Evolutionary conservation across 35 echinoderm and acorn worm species (phyloP).

Genomic region (Ophiothrix spiculata): DNA sequence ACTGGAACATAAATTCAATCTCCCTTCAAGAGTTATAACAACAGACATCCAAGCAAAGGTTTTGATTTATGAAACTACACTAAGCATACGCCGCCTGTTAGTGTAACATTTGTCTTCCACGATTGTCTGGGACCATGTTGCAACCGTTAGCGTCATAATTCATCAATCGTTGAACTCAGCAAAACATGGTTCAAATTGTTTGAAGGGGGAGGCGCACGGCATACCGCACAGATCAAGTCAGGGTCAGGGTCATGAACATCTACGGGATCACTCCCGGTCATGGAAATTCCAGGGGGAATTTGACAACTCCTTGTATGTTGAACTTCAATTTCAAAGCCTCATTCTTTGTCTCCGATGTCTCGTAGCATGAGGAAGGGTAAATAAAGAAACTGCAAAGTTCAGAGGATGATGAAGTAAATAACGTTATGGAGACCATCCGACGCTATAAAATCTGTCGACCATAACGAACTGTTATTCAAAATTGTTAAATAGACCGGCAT

Average conservation of each 20-base stretch:
- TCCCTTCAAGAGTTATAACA: too few species aligned
- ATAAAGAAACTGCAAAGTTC: background rate
- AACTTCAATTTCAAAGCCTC: background rate
- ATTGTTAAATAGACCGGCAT: background rate
- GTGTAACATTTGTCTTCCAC: background rate
- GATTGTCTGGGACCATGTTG: background rate
- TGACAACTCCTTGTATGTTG: background rate
- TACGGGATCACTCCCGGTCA: background rate
- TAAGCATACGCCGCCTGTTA: background rate
- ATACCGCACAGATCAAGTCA: background rate
- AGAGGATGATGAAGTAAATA: background rate
- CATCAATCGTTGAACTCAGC: background rate
- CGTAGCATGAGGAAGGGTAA: background rate
- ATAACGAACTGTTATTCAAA: background rate
- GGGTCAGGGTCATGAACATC: slow-evolving; percentile 11
- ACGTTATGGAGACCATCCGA: background rate
- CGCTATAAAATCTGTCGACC: background rate
- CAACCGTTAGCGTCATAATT: background rate
- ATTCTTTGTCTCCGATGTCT: background rate
- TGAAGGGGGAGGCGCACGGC: background rate
- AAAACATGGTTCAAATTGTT: background rate
- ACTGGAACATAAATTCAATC: too few species aligned
- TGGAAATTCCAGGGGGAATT: background rate
- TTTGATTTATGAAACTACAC: too few species aligned
- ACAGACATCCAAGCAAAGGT: too few species aligned